Conservation (phyloP, 2,797 vertebrate species). For the Apogon talboti region DNA sequence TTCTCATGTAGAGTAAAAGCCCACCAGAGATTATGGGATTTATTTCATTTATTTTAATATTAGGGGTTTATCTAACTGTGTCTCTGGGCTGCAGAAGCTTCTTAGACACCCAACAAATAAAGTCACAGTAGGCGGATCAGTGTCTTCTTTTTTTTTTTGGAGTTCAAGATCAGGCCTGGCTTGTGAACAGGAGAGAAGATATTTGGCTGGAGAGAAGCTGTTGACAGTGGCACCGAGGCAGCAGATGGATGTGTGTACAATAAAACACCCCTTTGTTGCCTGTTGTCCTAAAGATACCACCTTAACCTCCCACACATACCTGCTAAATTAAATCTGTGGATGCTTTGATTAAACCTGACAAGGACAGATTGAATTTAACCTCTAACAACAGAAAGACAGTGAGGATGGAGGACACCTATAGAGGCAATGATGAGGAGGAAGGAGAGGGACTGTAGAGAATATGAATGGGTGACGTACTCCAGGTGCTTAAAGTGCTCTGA, state of each 20-base stretch:
- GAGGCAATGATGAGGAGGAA: constrained; percentile 60
- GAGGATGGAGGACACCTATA: constrained; percentile 61
- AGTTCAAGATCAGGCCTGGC: constrained; percentile 38
- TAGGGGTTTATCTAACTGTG: constrained; percentile 44
- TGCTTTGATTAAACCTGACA: constrained; percentile 85
- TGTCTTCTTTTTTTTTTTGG: constrained; percentile 30
- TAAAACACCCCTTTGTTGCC: constrained; percentile 61
- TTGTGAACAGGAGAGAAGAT: constrained; percentile 13
- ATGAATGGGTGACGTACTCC: constrained; percentile 1
- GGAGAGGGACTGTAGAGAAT: constrained; percentile 31
- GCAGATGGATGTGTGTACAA: constrained; percentile 52
- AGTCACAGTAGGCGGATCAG: constrained; percentile 27
- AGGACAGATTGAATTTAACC: constrained; percentile 84
- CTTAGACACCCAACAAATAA: constrained; percentile 10
- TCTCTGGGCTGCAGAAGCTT: constrained; percentile 25
- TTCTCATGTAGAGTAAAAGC: constrained; percentile 44
- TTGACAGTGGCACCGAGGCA: constrained; percentile 49
- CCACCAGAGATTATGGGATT: constrained; percentile 41
- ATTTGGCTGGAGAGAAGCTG: constrained; percentile 39
- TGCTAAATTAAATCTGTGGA: constrained; percentile 81
- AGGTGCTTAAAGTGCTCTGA: background rate
- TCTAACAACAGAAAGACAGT: constrained; percentile 71
- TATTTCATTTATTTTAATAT: constrained; percentile 43
- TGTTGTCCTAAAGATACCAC: constrained; percentile 62
- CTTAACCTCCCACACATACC: constrained; percentile 71